Conservation (phyloP, 1,140 invertebrate species). For the Neodiprion pinetum region DNA sequence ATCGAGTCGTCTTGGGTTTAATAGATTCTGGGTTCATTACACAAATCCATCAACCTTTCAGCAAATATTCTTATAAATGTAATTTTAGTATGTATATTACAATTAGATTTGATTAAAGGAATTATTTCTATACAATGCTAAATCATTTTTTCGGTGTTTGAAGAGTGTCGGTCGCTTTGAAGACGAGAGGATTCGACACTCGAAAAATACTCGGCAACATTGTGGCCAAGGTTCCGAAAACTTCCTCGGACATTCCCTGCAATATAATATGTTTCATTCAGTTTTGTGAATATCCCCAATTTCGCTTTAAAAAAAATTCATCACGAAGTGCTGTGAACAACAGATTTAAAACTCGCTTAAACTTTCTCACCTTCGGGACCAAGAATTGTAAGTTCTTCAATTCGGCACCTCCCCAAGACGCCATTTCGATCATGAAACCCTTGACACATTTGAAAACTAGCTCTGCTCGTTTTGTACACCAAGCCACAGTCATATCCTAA, state of each 20-base stretch:
- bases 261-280: conserved; percentile 62
- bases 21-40: too few relatives aligned
- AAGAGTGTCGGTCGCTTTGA: conserved; percentile 62
- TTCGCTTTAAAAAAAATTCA: background rate
- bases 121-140: background rate
- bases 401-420: conserved; percentile 89
- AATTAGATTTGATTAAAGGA: background rate
- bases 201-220: conserved; percentile 92
- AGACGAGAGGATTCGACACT: conserved; percentile 85
- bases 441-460: conserved; percentile 98
- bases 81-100: too few relatives aligned
- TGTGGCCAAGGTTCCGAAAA: conserved; percentile 82
- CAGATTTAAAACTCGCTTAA: background rate
- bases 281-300: conserved; percentile 21
- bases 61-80: too few relatives aligned
- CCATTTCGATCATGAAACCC: conserved; percentile 99
- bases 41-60: too few relatives aligned
- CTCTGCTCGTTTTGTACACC: conserved; percentile 95
- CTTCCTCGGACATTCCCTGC: conserved; percentile 84
- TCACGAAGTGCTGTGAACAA: background rate
- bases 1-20: too few relatives aligned
- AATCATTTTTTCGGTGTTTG: conserved; percentile 59
- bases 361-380: conserved; percentile 71
- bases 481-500: conserved; percentile 93
- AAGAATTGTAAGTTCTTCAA: conserved; percentile 88